Conservation (phyloP, 2,113 vertebrate species). For the Xiphophorus couchianus region DNA sequence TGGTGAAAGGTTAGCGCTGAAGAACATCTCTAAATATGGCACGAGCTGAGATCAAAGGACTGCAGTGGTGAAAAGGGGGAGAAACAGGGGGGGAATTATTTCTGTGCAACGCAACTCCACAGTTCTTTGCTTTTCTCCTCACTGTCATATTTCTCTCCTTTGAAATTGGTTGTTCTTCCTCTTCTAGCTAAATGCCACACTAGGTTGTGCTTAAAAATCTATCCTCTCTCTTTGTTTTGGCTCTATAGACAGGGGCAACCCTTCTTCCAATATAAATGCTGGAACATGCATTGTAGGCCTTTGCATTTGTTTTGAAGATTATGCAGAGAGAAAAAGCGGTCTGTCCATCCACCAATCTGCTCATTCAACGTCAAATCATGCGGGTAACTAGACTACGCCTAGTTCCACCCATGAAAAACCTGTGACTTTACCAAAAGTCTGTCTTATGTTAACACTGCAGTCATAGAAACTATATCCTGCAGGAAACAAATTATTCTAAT, state of each 20-base stretch:
- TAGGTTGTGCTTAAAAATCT: constrained; percentile 14
- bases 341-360: neutral
- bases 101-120: constrained; percentile 24
- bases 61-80: constrained; percentile 28
- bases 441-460: neutral
- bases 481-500: neutral
- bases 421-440: too few species aligned
- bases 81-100: constrained; percentile 22
- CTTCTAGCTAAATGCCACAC: neutral
- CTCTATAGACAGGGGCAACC: neutral
- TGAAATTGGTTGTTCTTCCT: constrained; percentile 23
- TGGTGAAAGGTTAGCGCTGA: constrained; percentile 51
- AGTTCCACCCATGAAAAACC: too few species aligned
- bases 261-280: neutral
- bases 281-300: neutral
- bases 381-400: too few species aligned
- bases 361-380: neutral
- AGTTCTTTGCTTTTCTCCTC: constrained; percentile 26
- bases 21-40: constrained; percentile 58
- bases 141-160: constrained; percentile 18
- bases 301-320: too few species aligned
- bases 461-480: neutral
- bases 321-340: too few species aligned
- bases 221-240: neutral
- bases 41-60: constrained; percentile 67